phyloP scores from a whole-genome alignment of 2,888 invertebrate genomes.

The Phyllotreta striolata region DNA sequence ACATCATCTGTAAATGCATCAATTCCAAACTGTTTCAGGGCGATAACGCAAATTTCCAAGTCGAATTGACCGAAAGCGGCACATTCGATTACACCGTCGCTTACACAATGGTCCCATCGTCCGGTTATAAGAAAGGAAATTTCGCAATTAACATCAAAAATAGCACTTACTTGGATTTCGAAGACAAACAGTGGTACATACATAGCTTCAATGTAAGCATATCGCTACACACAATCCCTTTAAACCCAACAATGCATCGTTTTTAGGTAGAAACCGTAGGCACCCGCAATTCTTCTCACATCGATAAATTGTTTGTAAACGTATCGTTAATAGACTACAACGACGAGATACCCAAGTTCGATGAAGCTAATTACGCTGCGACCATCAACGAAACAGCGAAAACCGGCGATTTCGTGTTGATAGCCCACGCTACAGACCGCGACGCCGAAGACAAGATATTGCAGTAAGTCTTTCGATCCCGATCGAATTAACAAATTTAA shows the following conservation, averaged over 20 bases:
- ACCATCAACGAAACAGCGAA: constrained; percentile 67
- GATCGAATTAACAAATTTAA: no score
- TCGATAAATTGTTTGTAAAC: constrained; percentile 45
- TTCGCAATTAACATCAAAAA: constrained; percentile 68
- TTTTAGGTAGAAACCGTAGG: constrained; percentile 58
- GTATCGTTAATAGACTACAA: constrained; percentile 67
- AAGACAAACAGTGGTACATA: constrained; percentile 63
- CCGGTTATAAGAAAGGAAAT: constrained; percentile 67
- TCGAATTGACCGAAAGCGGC: constrained; percentile 37
- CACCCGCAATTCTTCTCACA: constrained; percentile 43
- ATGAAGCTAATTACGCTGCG: constrained; percentile 56
- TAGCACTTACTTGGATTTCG: constrained; percentile 68
- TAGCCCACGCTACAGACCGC: constrained; percentile 66
- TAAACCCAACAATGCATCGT: constrained; percentile 5
- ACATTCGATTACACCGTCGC: constrained; percentile 59
- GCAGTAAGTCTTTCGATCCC: no score
- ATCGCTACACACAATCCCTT: neutral
- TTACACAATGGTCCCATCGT: constrained; percentile 68
- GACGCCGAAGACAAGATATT: constrained; percentile 68
- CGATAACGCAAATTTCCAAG: constrained; percentile 64
- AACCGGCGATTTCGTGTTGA: constrained; percentile 62
- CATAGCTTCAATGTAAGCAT: constrained; percentile 60
- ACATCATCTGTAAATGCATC: constrained; percentile 3
- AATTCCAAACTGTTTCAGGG: constrained; percentile 60
- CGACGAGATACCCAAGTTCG: constrained; percentile 74